These are phyloP conservation scores for Caenorhabditis macrosperma DNA, from an alignment of 2,888 invertebrate genomes.

Conservation along the genomic window DNA sequence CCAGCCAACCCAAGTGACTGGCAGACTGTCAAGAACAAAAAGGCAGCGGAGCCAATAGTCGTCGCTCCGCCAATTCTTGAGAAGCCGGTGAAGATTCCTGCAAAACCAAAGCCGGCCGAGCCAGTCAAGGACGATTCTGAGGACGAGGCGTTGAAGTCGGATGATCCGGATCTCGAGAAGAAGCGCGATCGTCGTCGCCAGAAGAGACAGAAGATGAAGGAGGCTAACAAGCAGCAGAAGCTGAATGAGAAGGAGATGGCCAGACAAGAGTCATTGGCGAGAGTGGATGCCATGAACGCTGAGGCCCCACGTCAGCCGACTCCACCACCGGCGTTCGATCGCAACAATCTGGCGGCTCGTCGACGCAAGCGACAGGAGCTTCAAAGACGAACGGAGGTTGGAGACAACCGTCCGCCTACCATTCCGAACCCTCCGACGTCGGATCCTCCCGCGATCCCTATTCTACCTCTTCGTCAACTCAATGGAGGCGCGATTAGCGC, in stretches of 20 bases:
- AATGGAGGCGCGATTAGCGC: slow-evolving; percentile 1
- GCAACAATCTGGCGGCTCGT: slow-evolving; percentile 27
- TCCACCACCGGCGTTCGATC: slow-evolving; percentile 32
- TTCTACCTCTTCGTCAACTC: not conserved
- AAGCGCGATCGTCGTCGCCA: slow-evolving; percentile 12
- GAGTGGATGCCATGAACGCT: slow-evolving; percentile 7
- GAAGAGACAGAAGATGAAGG: slow-evolving; percentile 26
- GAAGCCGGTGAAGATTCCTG: not conserved
- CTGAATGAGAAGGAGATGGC: slow-evolving; percentile 24
- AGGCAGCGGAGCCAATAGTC: slow-evolving; percentile 12
- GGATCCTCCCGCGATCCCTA: not conserved
- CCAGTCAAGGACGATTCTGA: not conserved
- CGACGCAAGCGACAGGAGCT: slow-evolving; percentile 21
- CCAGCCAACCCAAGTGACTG: slow-evolving; percentile 14
- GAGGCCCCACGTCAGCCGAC: not conserved
- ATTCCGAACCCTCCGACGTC: not conserved
- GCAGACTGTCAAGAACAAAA: slow-evolving; percentile 37
- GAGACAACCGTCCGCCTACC: not conserved
- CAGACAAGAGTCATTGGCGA: slow-evolving; percentile 33
- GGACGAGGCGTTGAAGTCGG: slow-evolving; percentile 4
- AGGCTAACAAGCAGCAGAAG: slow-evolving; percentile 11
- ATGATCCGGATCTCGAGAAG: slow-evolving; percentile 39
- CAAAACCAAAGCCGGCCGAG: not conserved
- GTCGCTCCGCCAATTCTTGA: not conserved
- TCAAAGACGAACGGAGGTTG: slow-evolving; percentile 6